Evolutionary conservation across 30 jellyfish, hydroid and myxozoan species (phyloP).

Genomic region (Pelagia noctiluca): DNA sequence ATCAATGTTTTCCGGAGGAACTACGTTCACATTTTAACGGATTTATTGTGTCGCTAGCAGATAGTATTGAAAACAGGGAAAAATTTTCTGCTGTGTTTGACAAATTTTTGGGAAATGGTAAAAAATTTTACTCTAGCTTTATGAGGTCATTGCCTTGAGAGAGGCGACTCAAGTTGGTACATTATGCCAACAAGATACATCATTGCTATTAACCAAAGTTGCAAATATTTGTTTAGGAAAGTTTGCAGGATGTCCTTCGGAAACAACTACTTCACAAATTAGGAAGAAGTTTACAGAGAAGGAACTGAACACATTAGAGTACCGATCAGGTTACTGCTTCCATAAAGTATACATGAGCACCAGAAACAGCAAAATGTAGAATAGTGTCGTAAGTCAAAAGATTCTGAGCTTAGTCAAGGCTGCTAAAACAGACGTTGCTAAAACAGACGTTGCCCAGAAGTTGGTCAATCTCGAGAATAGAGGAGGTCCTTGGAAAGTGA

Average conservation of each 20-base stretch:
- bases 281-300: conserved; percentile 1
- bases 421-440: conserved; percentile 21
- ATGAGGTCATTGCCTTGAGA: conserved; percentile 8
- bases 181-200: conserved; percentile 10
- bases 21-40: conserved; percentile 1
- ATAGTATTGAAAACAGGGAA: neutral
- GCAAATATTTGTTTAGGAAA: conserved; percentile 31
- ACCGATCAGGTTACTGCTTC: conserved; percentile 33
- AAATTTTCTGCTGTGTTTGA: neutral
- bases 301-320: conserved; percentile 19
- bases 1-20: conserved; percentile 1
- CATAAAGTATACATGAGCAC: conserved; percentile 4
- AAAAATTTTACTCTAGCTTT: conserved; percentile 4
- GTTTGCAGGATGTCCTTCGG: conserved; percentile 1
- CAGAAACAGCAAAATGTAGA: conserved; percentile 15
- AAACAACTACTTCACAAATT: neutral
- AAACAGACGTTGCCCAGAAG: conserved; percentile 29
- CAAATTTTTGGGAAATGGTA: conserved; percentile 18
- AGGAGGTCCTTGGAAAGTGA: conserved; percentile 47
- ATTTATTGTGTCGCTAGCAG: conserved; percentile 1
- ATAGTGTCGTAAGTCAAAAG: neutral
- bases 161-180: neutral
- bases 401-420: neutral
- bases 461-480: conserved; percentile 20
- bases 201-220: conserved; percentile 8